Evolutionary conservation across 2,797 vertebrate species (phyloP).

Genomic region (Nasua narica): DNA sequence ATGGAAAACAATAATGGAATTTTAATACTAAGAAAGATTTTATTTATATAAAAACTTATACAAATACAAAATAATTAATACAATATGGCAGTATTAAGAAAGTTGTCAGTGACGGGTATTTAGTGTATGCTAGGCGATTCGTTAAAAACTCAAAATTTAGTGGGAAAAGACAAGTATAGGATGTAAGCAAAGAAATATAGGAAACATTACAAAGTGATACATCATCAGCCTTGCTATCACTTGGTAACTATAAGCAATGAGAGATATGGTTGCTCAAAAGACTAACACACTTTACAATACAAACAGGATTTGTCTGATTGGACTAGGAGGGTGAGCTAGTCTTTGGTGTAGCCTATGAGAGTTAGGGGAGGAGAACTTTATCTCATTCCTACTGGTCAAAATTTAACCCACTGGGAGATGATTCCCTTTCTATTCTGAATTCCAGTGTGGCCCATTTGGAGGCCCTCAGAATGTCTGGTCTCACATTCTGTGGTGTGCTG

Average conservation of each 20-base stretch:
- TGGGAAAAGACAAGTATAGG: neutral
- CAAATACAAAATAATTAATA: neutral
- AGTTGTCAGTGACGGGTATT: neutral
- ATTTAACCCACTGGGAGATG: neutral
- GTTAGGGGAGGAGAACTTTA: neutral
- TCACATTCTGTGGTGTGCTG: neutral
- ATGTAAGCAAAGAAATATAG: neutral
- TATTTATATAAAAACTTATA: too few species aligned
- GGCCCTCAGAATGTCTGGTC: neutral
- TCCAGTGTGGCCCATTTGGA: neutral
- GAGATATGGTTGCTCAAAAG: neutral
- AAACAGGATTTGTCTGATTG: neutral
- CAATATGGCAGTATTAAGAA: neutral
- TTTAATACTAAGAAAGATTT: neutral
- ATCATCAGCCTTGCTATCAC: neutral
- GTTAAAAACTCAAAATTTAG: neutral
- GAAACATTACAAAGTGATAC: neutral
- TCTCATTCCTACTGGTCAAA: neutral
- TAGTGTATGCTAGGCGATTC: neutral
- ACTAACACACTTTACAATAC: neutral
- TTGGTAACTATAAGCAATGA: neutral
- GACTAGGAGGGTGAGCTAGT: neutral
- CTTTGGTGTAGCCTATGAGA: neutral
- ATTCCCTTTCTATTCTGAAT: neutral
- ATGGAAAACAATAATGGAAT: neutral